phyloP scores from a whole-genome alignment of 1,140 invertebrate genomes.

The Colletes latitarsis region DNA sequence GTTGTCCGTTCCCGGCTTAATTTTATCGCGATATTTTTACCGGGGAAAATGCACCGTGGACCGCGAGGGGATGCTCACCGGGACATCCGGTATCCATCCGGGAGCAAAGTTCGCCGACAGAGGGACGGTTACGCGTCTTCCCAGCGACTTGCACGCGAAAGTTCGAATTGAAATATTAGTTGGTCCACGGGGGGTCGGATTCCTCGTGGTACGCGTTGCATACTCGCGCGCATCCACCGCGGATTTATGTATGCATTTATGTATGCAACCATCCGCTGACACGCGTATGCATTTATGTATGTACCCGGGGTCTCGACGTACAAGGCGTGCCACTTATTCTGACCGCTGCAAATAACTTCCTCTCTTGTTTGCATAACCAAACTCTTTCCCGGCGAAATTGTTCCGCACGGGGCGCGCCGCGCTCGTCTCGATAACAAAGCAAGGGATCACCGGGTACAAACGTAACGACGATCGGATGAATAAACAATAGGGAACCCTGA shows the following conservation, averaged over 20 bases:
- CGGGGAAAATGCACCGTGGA: not conserved
- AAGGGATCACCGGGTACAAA: not conserved
- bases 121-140: slow-evolving; percentile 34
- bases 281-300: slow-evolving; percentile 52
- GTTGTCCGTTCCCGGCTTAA: too few species aligned
- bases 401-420: not conserved
- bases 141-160: slow-evolving; percentile 53
- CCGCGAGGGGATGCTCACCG: not conserved
- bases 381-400: slow-evolving; percentile 35
- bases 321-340: slow-evolving; percentile 44
- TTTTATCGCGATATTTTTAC: too few species aligned
- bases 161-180: slow-evolving; percentile 77
- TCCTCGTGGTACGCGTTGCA: slow-evolving; percentile 9
- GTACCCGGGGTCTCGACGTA: slow-evolving; percentile 13
- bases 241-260: slow-evolving; percentile 51
- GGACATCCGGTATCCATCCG: not conserved
- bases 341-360: slow-evolving; percentile 37
- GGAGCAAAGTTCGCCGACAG: not conserved
- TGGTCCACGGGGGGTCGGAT: slow-evolving; percentile 51
- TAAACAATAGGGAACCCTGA: not conserved
- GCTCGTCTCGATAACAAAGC: not conserved
- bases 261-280: slow-evolving; percentile 50
- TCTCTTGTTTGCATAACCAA: slow-evolving; percentile 43
- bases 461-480: not conserved
- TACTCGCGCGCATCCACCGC: not conserved